These are phyloP conservation scores for Peromyscus maniculatus DNA, from an alignment of 2,113 vertebrate species.

Conservation along the genomic window DNA sequence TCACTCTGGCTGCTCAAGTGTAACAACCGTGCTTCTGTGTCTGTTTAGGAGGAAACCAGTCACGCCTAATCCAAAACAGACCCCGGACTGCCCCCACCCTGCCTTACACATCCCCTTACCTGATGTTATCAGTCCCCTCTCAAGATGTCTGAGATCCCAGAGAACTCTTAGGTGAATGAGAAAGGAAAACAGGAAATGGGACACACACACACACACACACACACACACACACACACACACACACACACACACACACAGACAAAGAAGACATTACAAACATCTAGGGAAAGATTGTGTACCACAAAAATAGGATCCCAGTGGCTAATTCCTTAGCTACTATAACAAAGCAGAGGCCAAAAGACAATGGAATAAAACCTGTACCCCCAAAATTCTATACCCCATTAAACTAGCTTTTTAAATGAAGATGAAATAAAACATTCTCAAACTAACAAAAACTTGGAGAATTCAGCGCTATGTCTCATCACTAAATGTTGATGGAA, in stretches of 20 bases:
- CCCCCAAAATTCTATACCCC: background rate
- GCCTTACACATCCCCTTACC: background rate
- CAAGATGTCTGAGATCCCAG: background rate
- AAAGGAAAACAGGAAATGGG: background rate
- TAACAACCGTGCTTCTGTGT: background rate
- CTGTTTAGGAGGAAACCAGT: background rate
- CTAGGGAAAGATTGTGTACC: background rate
- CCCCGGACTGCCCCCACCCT: background rate
- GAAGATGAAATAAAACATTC: background rate
- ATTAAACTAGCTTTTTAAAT: background rate
- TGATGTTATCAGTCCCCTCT: background rate
- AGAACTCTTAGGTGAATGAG: background rate
- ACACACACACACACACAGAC: background rate
- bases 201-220: background rate
- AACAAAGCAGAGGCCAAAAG: conserved; percentile 18
- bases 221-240: too few relatives aligned
- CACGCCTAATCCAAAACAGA: background rate
- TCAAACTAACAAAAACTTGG: background rate
- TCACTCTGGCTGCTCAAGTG: too few relatives aligned
- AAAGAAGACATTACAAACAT: background rate
- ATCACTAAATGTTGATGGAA: background rate
- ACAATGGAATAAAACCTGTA: background rate
- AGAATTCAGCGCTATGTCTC: background rate
- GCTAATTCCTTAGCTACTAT: background rate
- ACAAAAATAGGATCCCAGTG: background rate